phyloP scores from a whole-genome alignment of 2,113 vertebrate genomes.

The Fulica atra region DNA sequence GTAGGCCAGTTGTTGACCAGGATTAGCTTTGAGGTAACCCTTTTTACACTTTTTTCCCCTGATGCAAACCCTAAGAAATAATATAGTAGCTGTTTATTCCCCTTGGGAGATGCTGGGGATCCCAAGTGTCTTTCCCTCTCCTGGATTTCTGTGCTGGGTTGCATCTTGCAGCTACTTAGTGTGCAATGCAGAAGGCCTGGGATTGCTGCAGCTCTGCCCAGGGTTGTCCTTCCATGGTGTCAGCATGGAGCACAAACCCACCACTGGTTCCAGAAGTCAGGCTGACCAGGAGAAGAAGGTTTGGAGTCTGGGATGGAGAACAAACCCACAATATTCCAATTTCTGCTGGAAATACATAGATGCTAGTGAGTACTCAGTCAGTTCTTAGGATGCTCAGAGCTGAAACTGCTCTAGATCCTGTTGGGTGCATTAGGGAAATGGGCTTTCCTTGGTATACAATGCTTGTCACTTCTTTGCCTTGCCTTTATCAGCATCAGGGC shows the following conservation, averaged over 20 bases:
- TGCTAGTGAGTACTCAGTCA: neutral
- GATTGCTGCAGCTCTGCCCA: neutral
- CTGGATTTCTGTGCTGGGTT: neutral
- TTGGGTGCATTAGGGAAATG: fast-evolving
- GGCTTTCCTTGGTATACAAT: neutral
- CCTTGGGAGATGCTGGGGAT: neutral
- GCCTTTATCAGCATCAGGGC: neutral
- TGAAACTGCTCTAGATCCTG: neutral
- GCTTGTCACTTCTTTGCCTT: neutral
- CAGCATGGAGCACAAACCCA: neutral
- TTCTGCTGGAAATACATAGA: neutral
- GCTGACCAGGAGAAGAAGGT: neutral
- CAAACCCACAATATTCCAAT: neutral
- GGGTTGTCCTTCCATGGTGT: neutral
- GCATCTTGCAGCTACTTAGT: neutral
- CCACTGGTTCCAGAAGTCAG: neutral
- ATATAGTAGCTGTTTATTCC: neutral
- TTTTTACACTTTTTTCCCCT: neutral
- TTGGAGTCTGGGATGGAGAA: neutral
- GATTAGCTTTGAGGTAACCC: neutral
- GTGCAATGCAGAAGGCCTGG: neutral
- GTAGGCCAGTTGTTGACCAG: conserved; percentile 36
- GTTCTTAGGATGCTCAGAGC: neutral
- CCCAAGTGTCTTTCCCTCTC: neutral
- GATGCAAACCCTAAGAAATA: neutral